phyloP scores from a whole-genome alignment of 2,797 vertebrate genomes.

The Malacoctenus gilli region DNA sequence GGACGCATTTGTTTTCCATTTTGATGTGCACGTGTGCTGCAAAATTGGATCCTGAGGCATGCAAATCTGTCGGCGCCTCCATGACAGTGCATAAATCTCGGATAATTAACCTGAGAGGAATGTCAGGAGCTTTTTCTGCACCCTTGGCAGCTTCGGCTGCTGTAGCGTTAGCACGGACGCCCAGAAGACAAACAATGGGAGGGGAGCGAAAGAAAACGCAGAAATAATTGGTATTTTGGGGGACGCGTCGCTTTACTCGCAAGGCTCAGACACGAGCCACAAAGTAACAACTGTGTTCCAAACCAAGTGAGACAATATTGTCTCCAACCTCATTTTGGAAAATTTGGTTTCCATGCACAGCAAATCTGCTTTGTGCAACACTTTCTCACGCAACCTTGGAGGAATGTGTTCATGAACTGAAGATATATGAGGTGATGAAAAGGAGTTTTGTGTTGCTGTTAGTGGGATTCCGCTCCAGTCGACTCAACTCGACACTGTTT shows the following conservation, averaged over 20 bases:
- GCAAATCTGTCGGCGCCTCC: slow-evolving; percentile 49
- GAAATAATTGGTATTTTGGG: slow-evolving; percentile 54
- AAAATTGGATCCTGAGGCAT: slow-evolving; percentile 55
- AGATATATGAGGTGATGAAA: too few species aligned
- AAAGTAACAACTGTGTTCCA: slow-evolving; percentile 5
- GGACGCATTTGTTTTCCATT: slow-evolving; percentile 40
- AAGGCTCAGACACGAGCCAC: slow-evolving; percentile 9
- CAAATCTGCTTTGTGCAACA: too few species aligned
- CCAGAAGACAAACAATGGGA: slow-evolving; percentile 44
- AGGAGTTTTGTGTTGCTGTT: too few species aligned
- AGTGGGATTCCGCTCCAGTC: too few species aligned
- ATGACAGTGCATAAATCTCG: slow-evolving; percentile 51
- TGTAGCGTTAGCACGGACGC: slow-evolving; percentile 16
- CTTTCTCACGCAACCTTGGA: too few species aligned
- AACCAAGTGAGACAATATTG: not conserved
- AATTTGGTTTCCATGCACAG: not conserved
- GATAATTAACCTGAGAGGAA: slow-evolving; percentile 62
- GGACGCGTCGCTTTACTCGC: slow-evolving; percentile 14
- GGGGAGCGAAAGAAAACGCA: slow-evolving; percentile 18
- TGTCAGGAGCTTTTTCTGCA: slow-evolving; percentile 25
- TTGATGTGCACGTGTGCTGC: slow-evolving; percentile 38
- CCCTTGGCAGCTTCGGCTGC: slow-evolving; percentile 30
- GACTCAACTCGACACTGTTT: too few species aligned
- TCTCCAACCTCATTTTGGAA: too few species aligned
- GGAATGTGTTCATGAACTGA: too few species aligned